Evolutionary conservation across 2,113 vertebrate species (phyloP).

Genomic region (Cyprinus carpio): DNA sequence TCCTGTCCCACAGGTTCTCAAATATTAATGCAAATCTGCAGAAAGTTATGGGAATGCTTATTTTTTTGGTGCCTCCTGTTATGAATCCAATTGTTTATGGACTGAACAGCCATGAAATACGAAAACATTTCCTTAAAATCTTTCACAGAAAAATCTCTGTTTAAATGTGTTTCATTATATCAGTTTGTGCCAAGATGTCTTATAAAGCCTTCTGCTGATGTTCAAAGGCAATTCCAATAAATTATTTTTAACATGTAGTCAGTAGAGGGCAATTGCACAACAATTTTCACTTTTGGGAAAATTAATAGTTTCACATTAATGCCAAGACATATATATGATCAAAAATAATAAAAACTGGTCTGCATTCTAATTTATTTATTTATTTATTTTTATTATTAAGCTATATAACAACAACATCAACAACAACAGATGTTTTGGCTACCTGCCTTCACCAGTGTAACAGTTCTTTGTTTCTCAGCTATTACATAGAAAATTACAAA

Average conservation of each 20-base stretch:
- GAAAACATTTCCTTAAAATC: slow-evolving; percentile 59
- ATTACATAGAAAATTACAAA: too few relatives aligned
- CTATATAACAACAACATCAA: too few relatives aligned
- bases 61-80: slow-evolving; percentile 71
- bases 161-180: slow-evolving; percentile 18
- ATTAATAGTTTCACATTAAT: not conserved
- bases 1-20: slow-evolving; percentile 72
- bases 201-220: not conserved
- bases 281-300: not conserved
- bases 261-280: not conserved
- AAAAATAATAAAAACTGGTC: too few relatives aligned
- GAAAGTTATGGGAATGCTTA: slow-evolving; percentile 74
- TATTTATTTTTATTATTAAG: too few relatives aligned
- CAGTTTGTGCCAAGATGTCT: slow-evolving; percentile 11
- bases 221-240: not conserved
- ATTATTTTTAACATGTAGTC: not conserved
- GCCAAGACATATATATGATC: too few relatives aligned
- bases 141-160: slow-evolving; percentile 47
- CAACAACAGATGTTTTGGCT: too few relatives aligned
- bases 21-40: slow-evolving; percentile 67
- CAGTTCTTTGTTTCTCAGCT: too few relatives aligned
- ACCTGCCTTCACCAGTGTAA: too few relatives aligned
- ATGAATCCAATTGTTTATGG: slow-evolving; percentile 77
- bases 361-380: too few relatives aligned
- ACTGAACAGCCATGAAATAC: slow-evolving; percentile 70